A percentile compares a stretch with the other conserved stretches of the same genome.
Evolutionary conservation across 2,113 vertebrate genomes (phyloP).

Genomic region (Reinhardtius hippoglossoides): DNA sequence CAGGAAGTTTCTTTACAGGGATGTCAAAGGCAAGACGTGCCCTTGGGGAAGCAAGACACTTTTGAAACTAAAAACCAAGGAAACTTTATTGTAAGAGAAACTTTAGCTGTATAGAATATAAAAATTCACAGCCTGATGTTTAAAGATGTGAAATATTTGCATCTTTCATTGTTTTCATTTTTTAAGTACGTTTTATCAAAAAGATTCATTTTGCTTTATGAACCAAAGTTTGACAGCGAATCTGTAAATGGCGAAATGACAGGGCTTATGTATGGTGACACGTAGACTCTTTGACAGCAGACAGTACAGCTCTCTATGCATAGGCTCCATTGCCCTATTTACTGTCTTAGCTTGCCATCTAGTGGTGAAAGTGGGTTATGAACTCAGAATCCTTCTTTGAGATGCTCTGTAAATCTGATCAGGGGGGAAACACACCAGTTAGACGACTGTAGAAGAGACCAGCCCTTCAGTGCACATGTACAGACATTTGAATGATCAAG

Average conservation of each 20-base stretch:
- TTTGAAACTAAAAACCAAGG: conserved; percentile 55
- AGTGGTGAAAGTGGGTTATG: conserved; percentile 55
- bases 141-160: neutral
- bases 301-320: no score
- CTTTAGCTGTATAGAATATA: neutral
- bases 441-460: neutral
- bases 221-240: neutral
- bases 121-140: neutral
- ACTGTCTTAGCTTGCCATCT: conserved; percentile 75
- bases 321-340: neutral
- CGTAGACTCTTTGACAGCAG: no score
- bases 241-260: neutral
- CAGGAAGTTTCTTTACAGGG: conserved; percentile 83
- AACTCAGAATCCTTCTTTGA: neutral
- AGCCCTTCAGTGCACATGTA: neutral
- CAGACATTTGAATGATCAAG: neutral
- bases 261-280: neutral
- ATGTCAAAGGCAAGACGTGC: conserved; percentile 78
- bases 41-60: conserved; percentile 66
- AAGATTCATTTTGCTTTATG: neutral
- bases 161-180: neutral
- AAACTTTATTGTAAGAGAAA: conserved; percentile 19
- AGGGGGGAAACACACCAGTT: neutral
- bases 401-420: neutral
- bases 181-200: neutral